These are phyloP conservation scores for Allygus modestus DNA, from an alignment of 2,888 invertebrate genomes.

Conservation along the genomic window DNA sequence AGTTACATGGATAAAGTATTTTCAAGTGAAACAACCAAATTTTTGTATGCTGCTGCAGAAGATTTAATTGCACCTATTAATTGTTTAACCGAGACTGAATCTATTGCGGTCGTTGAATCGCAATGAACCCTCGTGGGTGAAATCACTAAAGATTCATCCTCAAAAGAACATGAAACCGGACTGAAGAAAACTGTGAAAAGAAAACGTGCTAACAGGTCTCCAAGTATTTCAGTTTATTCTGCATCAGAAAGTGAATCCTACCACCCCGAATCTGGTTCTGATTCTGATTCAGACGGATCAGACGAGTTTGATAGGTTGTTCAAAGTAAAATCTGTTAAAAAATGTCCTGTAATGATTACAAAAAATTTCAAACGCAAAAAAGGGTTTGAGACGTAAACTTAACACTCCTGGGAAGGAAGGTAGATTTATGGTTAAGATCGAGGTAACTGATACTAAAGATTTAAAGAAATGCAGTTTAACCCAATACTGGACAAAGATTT, in stretches of 20 bases:
- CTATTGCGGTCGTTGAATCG: too few relatives aligned
- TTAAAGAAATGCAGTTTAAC: background rate
- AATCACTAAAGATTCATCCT: background rate
- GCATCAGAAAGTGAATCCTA: background rate
- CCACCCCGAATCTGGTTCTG: background rate
- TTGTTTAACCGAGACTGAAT: too few relatives aligned
- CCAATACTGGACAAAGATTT: background rate
- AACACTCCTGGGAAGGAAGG: background rate
- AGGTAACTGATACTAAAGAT: constrained; percentile 27
- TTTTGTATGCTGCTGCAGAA: background rate
- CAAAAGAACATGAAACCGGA: too few relatives aligned
- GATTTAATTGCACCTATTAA: too few relatives aligned
- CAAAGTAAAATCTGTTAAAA: background rate
- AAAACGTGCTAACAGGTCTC: background rate
- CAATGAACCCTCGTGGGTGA: background rate
- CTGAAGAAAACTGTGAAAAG: background rate
- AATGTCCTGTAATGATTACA: background rate
- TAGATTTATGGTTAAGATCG: constrained; percentile 10
- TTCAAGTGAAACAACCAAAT: background rate
- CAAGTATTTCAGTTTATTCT: background rate
- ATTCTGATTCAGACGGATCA: background rate
- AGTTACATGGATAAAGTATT: background rate
- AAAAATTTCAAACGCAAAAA: background rate
- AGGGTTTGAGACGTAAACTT: background rate
- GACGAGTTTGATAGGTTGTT: background rate